A percentile compares a stretch with the other conserved stretches of the same genome.
These are phyloP conservation scores for Pseudobourletiella spinata DNA, from an alignment of 1,140 invertebrate species.

Conservation along the genomic window DNA sequence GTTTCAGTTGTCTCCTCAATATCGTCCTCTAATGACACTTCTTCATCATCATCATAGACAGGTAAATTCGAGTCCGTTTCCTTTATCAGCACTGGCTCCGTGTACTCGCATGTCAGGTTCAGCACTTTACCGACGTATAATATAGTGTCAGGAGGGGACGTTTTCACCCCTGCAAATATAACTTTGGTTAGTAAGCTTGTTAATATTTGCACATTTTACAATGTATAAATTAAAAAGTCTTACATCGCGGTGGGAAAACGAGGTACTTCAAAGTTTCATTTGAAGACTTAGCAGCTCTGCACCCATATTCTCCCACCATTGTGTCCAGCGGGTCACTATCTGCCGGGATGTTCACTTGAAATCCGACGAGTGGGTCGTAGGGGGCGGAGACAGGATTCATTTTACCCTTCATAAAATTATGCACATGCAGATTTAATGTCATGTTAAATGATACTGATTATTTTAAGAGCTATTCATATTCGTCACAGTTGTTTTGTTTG, in stretches of 20 bases:
- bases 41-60: not conserved
- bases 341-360: not conserved
- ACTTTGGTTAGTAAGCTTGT: not conserved
- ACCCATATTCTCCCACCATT: not conserved
- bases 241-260: not conserved
- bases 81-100: not conserved
- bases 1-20: constrained; percentile 3
- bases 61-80: not conserved
- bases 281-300: not conserved
- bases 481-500: not conserved
- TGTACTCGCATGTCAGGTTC: not conserved
- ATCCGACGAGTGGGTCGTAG: not conserved
- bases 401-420: not conserved
- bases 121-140: not conserved
- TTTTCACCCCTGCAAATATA: not conserved
- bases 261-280: not conserved
- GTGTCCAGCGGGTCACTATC: not conserved
- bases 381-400: not conserved
- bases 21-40: not conserved
- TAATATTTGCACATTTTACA: not conserved
- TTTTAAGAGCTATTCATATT: not conserved
- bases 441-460: not conserved
- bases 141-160: not conserved
- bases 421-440: too few species aligned
- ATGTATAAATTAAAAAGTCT: not conserved